Conservation (phyloP, 1,140 invertebrate genomes). For the fruit fly (Drosophila melanogaster) region DNA sequence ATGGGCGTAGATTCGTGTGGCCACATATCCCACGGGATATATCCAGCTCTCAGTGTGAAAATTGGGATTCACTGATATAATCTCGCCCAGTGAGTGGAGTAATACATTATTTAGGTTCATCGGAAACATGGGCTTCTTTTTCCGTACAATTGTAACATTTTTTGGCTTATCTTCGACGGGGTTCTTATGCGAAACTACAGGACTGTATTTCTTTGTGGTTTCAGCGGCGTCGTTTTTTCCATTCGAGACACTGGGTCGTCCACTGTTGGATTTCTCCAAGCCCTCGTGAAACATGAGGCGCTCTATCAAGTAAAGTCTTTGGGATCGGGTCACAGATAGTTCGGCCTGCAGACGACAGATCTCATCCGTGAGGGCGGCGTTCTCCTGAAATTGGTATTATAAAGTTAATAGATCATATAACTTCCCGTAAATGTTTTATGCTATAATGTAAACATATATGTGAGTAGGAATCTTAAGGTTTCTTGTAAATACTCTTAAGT, state of each 20-base stretch:
- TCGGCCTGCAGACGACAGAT: slow-evolving; percentile 90
- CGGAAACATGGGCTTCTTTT: slow-evolving; percentile 90
- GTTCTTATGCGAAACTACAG: slow-evolving; percentile 13
- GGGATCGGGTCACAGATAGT: slow-evolving; percentile 89
- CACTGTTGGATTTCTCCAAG: slow-evolving; percentile 46
- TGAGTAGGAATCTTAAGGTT: background rate
- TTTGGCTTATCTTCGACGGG: slow-evolving; percentile 41
- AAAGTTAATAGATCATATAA: background rate
- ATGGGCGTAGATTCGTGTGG: slow-evolving; percentile 91
- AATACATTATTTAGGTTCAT: slow-evolving; percentile 90
- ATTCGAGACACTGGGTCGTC: slow-evolving; percentile 21
- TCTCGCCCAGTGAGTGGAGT: slow-evolving; percentile 92
- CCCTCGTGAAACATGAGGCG: slow-evolving; percentile 88
- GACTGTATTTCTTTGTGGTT: slow-evolving; percentile 12
- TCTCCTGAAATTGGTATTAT: slow-evolving; percentile 86
- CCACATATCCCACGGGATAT: slow-evolving; percentile 92
- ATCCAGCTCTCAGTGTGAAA: slow-evolving; percentile 91
- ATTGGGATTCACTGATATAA: slow-evolving; percentile 88
- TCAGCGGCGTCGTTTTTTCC: slow-evolving; percentile 30
- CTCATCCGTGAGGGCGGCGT: slow-evolving; percentile 92
- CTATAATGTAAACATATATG: background rate
- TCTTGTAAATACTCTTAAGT: background rate
- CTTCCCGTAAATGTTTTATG: background rate
- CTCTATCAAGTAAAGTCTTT: slow-evolving; percentile 89
- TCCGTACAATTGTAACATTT: slow-evolving; percentile 28